Conservation (phyloP, 2,888 invertebrate genomes). For the Apodemia hepburni region DNA sequence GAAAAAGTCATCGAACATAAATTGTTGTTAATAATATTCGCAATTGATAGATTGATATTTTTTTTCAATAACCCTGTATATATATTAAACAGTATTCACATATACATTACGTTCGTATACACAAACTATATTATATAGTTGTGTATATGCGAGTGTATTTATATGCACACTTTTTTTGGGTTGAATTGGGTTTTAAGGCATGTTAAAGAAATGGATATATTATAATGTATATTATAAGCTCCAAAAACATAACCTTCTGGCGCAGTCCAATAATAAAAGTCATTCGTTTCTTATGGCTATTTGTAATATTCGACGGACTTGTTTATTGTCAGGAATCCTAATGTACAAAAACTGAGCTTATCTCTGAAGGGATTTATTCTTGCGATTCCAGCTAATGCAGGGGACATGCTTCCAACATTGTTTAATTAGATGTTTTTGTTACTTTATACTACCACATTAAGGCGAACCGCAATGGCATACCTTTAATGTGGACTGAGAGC, state of each 20-base stretch:
- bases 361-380: conserved; percentile 3
- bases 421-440: conserved; percentile 12
- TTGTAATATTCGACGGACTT: background rate
- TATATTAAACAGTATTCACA: no score
- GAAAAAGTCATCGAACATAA: no score
- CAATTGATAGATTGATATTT: no score
- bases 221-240: background rate
- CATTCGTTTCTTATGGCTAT: background rate
- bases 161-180: no score
- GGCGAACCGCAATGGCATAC: background rate
- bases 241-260: background rate
- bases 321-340: background rate
- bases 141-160: no score
- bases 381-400: conserved; percentile 4
- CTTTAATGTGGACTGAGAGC: background rate
- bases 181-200: no score
- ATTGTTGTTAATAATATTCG: no score
- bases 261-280: background rate
- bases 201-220: no score
- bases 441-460: background rate
- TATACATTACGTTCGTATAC: no score
- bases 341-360: conserved; percentile 5
- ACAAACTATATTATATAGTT: no score
- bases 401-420: conserved; percentile 2
- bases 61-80: no score